Evolutionary conservation across 1,140 invertebrate genomes (phyloP).

Genomic region (Rhopalosiphum maidis): DNA sequence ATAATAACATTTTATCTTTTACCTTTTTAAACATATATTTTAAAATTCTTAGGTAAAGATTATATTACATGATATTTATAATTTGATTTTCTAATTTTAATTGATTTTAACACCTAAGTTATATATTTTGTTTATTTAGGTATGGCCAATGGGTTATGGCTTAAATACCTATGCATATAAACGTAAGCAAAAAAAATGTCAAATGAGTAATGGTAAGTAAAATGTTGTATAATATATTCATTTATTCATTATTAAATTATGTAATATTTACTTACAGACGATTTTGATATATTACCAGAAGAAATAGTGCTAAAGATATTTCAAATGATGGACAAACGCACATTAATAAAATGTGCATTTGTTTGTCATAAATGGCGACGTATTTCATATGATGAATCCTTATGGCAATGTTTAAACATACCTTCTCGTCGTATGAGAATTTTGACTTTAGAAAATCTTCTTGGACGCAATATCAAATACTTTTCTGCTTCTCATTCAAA

Average conservation of each 20-base stretch:
- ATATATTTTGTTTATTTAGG: not conserved
- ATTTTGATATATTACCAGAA: slow-evolving; percentile 76
- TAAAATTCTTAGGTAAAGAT: not conserved
- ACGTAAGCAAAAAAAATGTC: slow-evolving; percentile 34
- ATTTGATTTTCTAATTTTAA: no score
- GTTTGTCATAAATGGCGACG: slow-evolving; percentile 76
- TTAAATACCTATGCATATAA: slow-evolving; percentile 37
- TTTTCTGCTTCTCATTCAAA: slow-evolving; percentile 79
- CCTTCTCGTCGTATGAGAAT: slow-evolving; percentile 72
- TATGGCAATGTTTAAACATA: slow-evolving; percentile 85
- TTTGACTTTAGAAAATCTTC: slow-evolving; percentile 73
- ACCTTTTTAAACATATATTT: not conserved
- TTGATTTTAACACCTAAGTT: not conserved
- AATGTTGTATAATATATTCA: not conserved
- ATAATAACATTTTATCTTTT: not conserved
- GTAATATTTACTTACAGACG: slow-evolving; percentile 62
- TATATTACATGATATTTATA: not conserved
- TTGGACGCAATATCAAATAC: slow-evolving; percentile 76
- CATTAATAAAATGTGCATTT: slow-evolving; percentile 72
- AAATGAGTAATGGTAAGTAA: not conserved
- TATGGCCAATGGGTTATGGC: slow-evolving; percentile 52
- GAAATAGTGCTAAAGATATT: slow-evolving; percentile 85
- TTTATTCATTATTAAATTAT: not conserved
- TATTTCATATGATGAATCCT: slow-evolving; percentile 78
- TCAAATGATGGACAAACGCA: slow-evolving; percentile 79